Evolutionary conservation across 2,888 invertebrate genomes (phyloP), one percentile per base, ranked within the genome.

Genomic region (Phlogophora meticulosa): DNA sequence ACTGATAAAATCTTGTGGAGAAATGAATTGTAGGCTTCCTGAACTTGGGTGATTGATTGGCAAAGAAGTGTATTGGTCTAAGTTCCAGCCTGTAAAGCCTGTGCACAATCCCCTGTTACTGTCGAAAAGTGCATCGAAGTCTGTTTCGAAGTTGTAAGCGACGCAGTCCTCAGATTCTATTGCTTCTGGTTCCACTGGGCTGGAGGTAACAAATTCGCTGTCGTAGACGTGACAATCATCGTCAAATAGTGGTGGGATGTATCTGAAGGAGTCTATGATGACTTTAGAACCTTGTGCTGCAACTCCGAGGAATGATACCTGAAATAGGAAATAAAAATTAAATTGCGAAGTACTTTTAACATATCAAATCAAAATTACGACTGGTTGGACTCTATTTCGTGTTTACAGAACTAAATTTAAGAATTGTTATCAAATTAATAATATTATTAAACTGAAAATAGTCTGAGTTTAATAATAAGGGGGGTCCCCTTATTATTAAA

Each of bases 221-320:
- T 78, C 68, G 36, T 86, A 89, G 48, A 88, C 81, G 15, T 71
- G 55, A 60, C 88, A 86, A 40, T 74, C 70, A 0, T 77, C 59
- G 13, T 84, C 85, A 43, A 76, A 66, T 17, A 11, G 40, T 5
- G 83, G 84, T 4, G 84, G 78, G n/a, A 82, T 80, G 49, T 88
- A 88, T 55, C 87, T 67, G 59, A 89, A 84, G 7, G 90, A 90
- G 52, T 87, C 87, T 2, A 89, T 58, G 13, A 86, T 58, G 7
- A 88, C 73, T 51, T 68, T 71, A 17, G 89, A 85, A 7, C 55
- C 73, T 4, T 76, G 56, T 28, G 79, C 62, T 28, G 80, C 80
- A 7, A 77, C 59, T 43, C 87, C 87, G 9, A 83, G 71, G 20
- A 88, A 76, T 45, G 82, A 79, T 56, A 88, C 67, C 88, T 88